Conservation (phyloP, 2,888 invertebrate species). For the Drosophila hamatofila region DNA sequence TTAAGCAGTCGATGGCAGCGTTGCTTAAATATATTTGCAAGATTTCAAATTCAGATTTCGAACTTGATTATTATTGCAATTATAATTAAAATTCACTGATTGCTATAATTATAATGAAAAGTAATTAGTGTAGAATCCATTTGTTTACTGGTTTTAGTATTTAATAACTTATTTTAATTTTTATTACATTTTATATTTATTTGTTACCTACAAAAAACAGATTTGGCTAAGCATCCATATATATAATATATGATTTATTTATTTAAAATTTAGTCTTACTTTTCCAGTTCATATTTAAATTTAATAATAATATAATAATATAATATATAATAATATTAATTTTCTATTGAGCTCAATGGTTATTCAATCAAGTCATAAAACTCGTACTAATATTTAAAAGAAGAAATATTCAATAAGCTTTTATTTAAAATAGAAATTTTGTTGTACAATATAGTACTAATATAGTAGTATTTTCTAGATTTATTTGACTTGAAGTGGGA, state of each 20-base stretch:
- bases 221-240: neutral
- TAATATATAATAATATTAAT: too few relatives aligned
- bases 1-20: neutral
- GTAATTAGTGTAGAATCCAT: neutral
- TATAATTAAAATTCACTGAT: neutral
- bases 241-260: too few relatives aligned
- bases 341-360: too few relatives aligned
- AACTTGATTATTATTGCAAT: neutral
- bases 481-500: neutral
- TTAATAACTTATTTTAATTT: neutral
- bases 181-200: neutral
- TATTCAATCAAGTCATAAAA: too few relatives aligned
- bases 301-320: too few relatives aligned
- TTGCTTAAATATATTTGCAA: neutral
- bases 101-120: neutral
- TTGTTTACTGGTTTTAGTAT: neutral
- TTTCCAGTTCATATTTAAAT: too few relatives aligned
- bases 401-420: too few relatives aligned
- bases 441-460: too few relatives aligned
- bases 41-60: neutral
- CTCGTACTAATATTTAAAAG: too few relatives aligned
- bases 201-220: neutral
- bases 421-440: too few relatives aligned
- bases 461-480: too few relatives aligned
- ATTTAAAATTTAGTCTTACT: too few relatives aligned